Percentiles rank a stretch among this genome's conserved stretches.
phyloP scores from a whole-genome alignment of 2,113 vertebrate genomes.

The Nothobranchius kuhntae region DNA sequence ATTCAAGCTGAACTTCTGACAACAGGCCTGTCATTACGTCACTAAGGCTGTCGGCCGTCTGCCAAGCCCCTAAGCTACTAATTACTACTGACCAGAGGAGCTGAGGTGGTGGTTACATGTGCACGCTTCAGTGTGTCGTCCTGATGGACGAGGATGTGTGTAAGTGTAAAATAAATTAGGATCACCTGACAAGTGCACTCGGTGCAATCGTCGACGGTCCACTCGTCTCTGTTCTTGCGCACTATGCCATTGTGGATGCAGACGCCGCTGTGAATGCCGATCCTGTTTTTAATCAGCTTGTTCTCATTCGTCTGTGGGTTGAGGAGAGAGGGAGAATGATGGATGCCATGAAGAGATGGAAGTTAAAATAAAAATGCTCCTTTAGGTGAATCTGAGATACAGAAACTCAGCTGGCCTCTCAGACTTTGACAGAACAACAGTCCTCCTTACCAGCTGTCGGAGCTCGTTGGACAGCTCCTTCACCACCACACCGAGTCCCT shows the following conservation, averaged over 20 bases:
- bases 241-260: slow-evolving; percentile 93
- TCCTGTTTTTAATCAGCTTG: slow-evolving; percentile 78
- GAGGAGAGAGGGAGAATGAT: background rate
- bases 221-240: slow-evolving; percentile 89
- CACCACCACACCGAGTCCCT: slow-evolving; percentile 89
- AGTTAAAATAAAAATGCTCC: background rate
- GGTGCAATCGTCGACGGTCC: slow-evolving; percentile 96
- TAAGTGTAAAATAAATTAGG: slow-evolving; percentile 12
- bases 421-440: background rate
- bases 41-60: slow-evolving; percentile 36
- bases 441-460: slow-evolving; percentile 88
- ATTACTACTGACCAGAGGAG: slow-evolving; percentile 63
- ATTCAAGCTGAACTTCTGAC: slow-evolving; percentile 46
- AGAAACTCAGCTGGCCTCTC: slow-evolving; percentile 1
- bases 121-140: slow-evolving; percentile 4
- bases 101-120: slow-evolving; percentile 26
- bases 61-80: slow-evolving; percentile 54
- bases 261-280: slow-evolving; percentile 81
- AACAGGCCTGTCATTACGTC: slow-evolving; percentile 62
- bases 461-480: slow-evolving; percentile 90
- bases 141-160: slow-evolving; percentile 7
- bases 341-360: background rate
- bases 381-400: background rate
- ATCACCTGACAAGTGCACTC: slow-evolving; percentile 91
- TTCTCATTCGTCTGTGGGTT: slow-evolving; percentile 86